Percentiles rank a stretch among this genome's conserved stretches.
These are phyloP conservation scores for Pholis gunnellus DNA, from an alignment of 2,113 vertebrate species.

Conservation along the genomic window DNA sequence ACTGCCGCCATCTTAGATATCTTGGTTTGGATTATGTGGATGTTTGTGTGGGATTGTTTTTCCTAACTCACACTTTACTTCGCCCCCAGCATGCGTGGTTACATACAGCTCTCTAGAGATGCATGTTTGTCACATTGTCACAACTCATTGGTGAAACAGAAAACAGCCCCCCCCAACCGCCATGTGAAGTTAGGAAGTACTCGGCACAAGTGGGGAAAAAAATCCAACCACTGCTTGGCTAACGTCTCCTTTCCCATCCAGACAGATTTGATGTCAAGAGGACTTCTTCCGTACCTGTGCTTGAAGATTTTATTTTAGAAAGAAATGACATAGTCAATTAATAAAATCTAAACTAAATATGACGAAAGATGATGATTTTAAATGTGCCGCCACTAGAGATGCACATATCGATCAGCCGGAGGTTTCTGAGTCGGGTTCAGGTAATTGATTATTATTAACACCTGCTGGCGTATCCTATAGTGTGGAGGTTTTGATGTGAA, in stretches of 20 bases:
- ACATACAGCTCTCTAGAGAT: neutral
- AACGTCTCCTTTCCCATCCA: neutral
- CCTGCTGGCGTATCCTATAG: no score
- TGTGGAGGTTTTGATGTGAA: no score
- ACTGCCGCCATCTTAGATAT: neutral
- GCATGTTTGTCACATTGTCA: neutral
- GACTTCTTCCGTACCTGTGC: neutral
- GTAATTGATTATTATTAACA: no score
- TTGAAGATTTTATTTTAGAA: neutral
- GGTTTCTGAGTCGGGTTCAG: no score
- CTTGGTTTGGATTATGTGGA: neutral
- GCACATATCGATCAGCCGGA: no score
- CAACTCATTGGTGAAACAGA: neutral
- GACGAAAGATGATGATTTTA: neutral
- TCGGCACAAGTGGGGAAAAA: neutral
- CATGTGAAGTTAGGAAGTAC: neutral
- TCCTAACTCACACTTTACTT: neutral
- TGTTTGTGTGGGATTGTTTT: neutral
- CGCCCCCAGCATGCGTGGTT: neutral
- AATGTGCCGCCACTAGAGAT: neutral
- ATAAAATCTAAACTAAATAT: conserved; percentile 1
- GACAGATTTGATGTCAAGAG: neutral
- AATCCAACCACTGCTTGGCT: neutral
- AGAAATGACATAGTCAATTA: neutral
- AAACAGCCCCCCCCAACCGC: neutral